A percentile compares a stretch with the other conserved stretches of the same genome.
phyloP scores from a whole-genome alignment of 2,113 vertebrate species.

The Marmota monax region DNA sequence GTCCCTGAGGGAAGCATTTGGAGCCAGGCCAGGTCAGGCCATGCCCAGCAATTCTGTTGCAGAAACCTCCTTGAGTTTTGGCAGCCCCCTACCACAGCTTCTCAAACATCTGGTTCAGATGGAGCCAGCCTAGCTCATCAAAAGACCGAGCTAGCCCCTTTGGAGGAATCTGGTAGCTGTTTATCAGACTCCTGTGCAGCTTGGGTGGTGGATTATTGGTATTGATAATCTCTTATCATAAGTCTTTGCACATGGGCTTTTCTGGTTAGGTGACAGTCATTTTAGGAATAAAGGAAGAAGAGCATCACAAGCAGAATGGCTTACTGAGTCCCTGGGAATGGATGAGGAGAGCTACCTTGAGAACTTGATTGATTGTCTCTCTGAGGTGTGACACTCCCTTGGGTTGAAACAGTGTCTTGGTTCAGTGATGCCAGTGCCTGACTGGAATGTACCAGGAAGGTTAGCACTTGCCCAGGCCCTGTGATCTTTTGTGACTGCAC shows the following conservation, averaged over 20 bases:
- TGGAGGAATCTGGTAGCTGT: neutral
- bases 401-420: accelerated
- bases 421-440: neutral
- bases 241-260: neutral
- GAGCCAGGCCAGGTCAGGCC: neutral
- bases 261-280: neutral
- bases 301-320: neutral
- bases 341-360: neutral
- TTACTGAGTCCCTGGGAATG: accelerated
- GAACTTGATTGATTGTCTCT: neutral
- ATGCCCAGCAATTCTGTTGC: neutral
- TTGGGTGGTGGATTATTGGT: neutral
- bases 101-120: neutral
- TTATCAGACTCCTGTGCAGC: neutral
- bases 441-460: neutral
- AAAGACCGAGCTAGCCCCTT: neutral
- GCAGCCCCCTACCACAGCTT: no score
- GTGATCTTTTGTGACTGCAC: neutral
- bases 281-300: neutral
- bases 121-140: neutral
- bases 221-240: neutral
- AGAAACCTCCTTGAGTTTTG: neutral
- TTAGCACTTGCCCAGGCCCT: neutral
- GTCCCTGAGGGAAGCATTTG: neutral
- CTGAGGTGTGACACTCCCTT: accelerated